phyloP scores from a whole-genome alignment of 2,113 vertebrate genomes.

The Callipepla squamata region DNA sequence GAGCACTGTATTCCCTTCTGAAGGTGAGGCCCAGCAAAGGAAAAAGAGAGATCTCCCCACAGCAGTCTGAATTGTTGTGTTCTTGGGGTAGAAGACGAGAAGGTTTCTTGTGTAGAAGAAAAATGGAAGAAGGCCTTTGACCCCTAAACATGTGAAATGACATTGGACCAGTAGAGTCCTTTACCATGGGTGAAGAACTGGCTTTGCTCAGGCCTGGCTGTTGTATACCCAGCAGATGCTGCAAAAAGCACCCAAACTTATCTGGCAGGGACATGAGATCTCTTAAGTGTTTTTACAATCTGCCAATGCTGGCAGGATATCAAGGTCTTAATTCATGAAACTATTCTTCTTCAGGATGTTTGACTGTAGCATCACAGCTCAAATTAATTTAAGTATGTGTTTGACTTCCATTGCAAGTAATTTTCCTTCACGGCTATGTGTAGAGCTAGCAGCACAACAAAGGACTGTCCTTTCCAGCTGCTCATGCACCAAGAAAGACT shows the following conservation, averaged over 20 bases:
- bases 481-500: not conserved
- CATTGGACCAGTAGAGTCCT: not conserved
- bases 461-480: not conserved
- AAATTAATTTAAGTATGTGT: not conserved
- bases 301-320: not conserved
- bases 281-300: not conserved
- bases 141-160: not conserved
- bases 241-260: not conserved
- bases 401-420: not conserved
- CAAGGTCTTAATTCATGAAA: not conserved
- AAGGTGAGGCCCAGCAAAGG: slow-evolving; percentile 33
- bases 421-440: not conserved
- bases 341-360: not conserved
- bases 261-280: not conserved
- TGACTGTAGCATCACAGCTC: not conserved
- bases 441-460: not conserved
- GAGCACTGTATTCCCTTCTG: not conserved
- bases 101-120: not conserved
- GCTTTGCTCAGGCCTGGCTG: not conserved
- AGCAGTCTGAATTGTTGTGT: not conserved
- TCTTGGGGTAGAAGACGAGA: not conserved
- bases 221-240: not conserved
- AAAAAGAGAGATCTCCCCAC: not conserved
- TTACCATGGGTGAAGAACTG: not conserved
- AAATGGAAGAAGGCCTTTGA: not conserved